These are phyloP conservation scores for Umimayanthus chanpuru DNA, from an alignment of 92 coral and sea anemone genomes.

Conservation along the genomic window DNA sequence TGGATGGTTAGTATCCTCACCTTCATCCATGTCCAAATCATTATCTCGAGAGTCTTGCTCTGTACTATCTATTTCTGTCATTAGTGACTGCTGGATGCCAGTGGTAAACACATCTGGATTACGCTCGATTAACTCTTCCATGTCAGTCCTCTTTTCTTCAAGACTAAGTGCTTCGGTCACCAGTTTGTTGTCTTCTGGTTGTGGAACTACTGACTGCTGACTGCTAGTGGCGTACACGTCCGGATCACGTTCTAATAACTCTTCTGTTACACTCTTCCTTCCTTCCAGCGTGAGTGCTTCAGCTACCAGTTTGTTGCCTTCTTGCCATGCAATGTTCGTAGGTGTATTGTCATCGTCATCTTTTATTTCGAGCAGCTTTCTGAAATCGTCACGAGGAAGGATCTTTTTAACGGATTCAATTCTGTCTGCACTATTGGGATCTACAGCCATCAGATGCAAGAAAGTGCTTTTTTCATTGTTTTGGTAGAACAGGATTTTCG, in stretches of 20 bases:
- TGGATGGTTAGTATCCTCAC: background rate
- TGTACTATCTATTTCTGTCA: background rate
- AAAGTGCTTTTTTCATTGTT: background rate
- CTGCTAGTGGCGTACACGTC: slow-evolving; percentile 1
- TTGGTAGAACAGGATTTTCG: background rate
- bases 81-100: background rate
- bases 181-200: background rate
- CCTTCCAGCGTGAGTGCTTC: background rate
- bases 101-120: background rate
- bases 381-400: background rate
- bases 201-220: background rate
- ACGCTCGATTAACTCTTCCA: background rate
- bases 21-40: background rate
- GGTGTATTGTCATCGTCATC: slow-evolving; percentile 3
- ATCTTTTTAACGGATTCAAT: background rate
- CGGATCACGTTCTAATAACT: background rate
- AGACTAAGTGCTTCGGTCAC: background rate
- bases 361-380: background rate
- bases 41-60: no score
- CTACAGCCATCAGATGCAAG: slow-evolving; percentile 22
- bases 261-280: background rate
- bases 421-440: background rate
- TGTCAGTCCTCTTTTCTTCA: background rate
- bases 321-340: background rate
- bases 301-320: background rate